Percentiles rank a stretch among this genome's conserved stretches.
phyloP scores from a whole-genome alignment of 2,113 vertebrate genomes.

The Cygnus atratus region DNA sequence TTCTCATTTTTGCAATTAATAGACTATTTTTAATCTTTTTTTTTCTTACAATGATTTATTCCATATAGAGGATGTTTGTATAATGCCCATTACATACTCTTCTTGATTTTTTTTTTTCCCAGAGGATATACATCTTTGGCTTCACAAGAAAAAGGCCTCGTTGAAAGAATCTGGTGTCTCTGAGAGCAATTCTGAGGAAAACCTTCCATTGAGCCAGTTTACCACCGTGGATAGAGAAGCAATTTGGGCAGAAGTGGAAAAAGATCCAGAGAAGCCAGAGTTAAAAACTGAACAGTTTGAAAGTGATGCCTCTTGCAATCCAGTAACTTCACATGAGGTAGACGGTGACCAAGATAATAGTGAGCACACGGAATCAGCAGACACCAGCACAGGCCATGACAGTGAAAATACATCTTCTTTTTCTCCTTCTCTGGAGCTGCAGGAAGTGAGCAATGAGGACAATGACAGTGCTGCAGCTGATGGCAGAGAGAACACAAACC shows the following conservation, averaged over 20 bases:
- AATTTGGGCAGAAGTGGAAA: conserved; percentile 90
- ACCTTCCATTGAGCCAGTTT: conserved; percentile 73
- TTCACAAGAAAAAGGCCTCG: conserved; percentile 73
- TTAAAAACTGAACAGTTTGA: conserved; percentile 36
- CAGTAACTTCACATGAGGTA: background rate
- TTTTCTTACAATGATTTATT: background rate
- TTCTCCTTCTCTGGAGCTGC: conserved; percentile 78
- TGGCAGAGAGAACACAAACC: background rate
- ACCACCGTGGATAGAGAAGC: conserved; percentile 89
- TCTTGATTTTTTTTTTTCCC: background rate
- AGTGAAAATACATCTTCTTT: conserved; percentile 89
- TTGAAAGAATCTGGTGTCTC: conserved; percentile 53
- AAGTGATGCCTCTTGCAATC: background rate
- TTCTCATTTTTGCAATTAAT: background rate
- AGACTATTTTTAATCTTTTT: background rate
- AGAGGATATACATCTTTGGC: conserved; percentile 71
- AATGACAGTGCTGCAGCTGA: conserved; percentile 16
- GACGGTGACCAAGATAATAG: conserved; percentile 74
- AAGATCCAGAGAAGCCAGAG: conserved; percentile 71
- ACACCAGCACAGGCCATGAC: conserved; percentile 84
- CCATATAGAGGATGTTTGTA: background rate
- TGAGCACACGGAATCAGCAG: conserved; percentile 92
- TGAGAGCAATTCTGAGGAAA: conserved; percentile 74
- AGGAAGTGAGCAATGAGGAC: conserved; percentile 69
- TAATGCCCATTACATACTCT: background rate